Evolutionary conservation across 2,797 vertebrate genomes (phyloP), one percentile per base, ranked within the genome.

Genomic region (Thamnophis elegans): DNA sequence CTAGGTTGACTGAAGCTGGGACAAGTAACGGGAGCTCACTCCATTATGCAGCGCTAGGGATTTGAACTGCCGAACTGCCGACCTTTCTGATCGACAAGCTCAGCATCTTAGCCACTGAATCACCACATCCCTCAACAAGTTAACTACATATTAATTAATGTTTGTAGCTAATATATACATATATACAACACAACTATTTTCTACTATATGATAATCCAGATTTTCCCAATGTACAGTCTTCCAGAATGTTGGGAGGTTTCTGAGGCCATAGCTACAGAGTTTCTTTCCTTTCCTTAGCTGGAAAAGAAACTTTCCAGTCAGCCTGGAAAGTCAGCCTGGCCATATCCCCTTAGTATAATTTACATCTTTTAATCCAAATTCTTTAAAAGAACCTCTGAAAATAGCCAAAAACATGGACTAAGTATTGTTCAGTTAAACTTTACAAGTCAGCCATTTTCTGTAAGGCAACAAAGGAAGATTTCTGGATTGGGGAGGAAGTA

Each of bases 401-500:
- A 92, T 4, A 56, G 32, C 6, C 7, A 16, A n/a, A 25, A 53
- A 26, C 10, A 82, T 14, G 11, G 11, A 68, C 4, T 14, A 42
- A 68, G n/a, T 11, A 32, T 0, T 0, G 0, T 25, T 78, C 0
- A 0, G 26, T 0, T 36, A 85, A 62, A 86, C 42, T 89, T 53
- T 1, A 47, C 1, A 85, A 87, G 32, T 0, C 87, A 87, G 53
- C 42, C 32, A 0, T 9, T 93, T 25, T 91, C 91, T 90, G 56
- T 6, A 60, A 65, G 54, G 86, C 14, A 88, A 36, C 82, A 51
- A 94, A 73, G 51, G 26, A 62, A 0, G 0, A 8, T 56, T 12
- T 25, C 60, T 58, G 93, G 7, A 55, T 55, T 58, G 93, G 28
- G 73, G 91, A 0, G 0, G 4, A 53, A 88, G 65, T 56, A 68